These are phyloP conservation scores for Acronicta leporina DNA, from an alignment of 2,888 invertebrate genomes.

Conservation along the genomic window DNA sequence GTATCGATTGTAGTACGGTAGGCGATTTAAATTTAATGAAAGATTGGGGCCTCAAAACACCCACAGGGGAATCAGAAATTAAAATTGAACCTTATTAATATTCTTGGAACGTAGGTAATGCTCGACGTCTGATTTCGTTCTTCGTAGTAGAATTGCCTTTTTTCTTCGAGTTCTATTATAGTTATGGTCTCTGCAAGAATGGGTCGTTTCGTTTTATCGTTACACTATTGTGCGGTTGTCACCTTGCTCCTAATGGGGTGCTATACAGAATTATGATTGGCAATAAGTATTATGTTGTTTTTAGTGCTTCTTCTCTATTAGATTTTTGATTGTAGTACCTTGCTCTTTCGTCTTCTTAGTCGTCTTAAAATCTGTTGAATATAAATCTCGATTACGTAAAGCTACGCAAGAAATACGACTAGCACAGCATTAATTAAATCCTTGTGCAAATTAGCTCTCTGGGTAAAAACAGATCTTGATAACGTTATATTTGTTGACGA, in stretches of 20 bases:
- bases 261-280: constrained; percentile 55
- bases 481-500: constrained; percentile 16
- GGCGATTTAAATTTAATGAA: constrained; percentile 64
- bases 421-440: constrained; percentile 21
- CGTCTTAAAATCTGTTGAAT: background rate
- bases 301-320: constrained; percentile 40
- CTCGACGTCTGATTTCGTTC: constrained; percentile 41
- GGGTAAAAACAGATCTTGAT: constrained; percentile 19
- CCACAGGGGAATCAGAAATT: constrained; percentile 67
- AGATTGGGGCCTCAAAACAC: constrained; percentile 60
- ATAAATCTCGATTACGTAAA: constrained; percentile 11
- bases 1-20: constrained; percentile 58
- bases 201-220: constrained; percentile 56
- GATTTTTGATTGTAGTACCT: constrained; percentile 4
- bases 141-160: constrained; percentile 42
- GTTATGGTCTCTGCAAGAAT: constrained; percentile 50
- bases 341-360: background rate
- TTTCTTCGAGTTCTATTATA: constrained; percentile 54
- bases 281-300: constrained; percentile 53
- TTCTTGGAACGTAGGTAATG: constrained; percentile 57
- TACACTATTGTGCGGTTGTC: constrained; percentile 57
- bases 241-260: constrained; percentile 64
- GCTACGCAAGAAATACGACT: constrained; percentile 14
- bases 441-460: constrained; percentile 18
- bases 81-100: constrained; percentile 68